A percentile compares a stretch with the other conserved stretches of the same genome.
phyloP scores from a whole-genome alignment of 92 coral and sea anemone species.

The Parazoanthus darwini region DNA sequence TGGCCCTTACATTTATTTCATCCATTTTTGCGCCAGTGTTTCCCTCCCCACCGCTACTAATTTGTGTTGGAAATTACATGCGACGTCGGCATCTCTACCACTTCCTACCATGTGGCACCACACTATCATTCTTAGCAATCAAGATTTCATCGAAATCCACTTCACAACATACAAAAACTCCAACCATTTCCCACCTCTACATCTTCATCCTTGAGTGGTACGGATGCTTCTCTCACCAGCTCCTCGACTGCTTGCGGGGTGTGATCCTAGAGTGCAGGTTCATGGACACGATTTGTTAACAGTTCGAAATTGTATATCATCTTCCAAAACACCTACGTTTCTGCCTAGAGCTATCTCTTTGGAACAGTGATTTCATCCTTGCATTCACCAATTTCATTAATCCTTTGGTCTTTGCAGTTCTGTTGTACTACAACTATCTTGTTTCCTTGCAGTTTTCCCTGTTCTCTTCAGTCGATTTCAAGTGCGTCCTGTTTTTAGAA shows the following conservation, averaged over 20 bases:
- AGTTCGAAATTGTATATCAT: not conserved
- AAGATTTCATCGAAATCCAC: no score
- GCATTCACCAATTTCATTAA: not conserved
- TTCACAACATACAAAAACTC: not conserved
- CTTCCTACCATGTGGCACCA: not conserved
- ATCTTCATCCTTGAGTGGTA: not conserved
- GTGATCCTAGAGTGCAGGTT: slow-evolving; percentile 9
- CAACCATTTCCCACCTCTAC: not conserved
- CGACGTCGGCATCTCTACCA: not conserved
- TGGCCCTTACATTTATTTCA: not conserved
- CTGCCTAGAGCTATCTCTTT: not conserved
- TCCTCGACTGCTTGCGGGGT: not conserved
- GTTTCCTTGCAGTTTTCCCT: slow-evolving; percentile 19
- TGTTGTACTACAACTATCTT: no score
- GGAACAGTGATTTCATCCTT: not conserved
- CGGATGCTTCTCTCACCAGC: not conserved
- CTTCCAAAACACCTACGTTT: not conserved
- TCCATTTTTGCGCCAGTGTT: not conserved
- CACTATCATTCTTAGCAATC: not conserved
- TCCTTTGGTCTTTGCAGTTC: not conserved
- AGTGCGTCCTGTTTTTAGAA: slow-evolving; percentile 31
- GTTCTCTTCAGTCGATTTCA: slow-evolving; percentile 4
- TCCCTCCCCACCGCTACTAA: not conserved
- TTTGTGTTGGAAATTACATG: not conserved
- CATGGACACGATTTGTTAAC: not conserved